Conservation (phyloP, 30 jellyfish, hydroid and myxozoan genomes). For the Cassiopea xamachana region DNA sequence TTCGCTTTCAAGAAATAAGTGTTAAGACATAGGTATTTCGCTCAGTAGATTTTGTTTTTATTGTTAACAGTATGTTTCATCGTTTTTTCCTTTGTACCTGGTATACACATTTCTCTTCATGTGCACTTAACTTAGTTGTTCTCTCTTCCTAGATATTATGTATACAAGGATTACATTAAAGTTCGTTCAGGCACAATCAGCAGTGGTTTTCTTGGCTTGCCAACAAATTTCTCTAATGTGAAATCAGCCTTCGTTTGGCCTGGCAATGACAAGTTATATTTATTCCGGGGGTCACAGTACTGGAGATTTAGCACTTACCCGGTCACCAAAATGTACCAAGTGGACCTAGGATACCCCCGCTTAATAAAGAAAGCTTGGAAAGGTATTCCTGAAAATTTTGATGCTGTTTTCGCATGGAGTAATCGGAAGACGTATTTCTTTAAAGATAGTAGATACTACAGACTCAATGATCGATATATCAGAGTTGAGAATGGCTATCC, state of each 20-base stretch:
- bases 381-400: conserved; percentile 83
- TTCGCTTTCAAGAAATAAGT: no score
- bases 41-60: no score
- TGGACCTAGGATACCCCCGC: conserved; percentile 80
- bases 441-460: conserved; percentile 68
- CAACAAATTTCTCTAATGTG: conserved; percentile 62
- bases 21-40: no score
- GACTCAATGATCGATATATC: conserved; percentile 46
- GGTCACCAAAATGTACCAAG: conserved; percentile 15
- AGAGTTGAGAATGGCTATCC: conserved; percentile 78
- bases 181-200: conserved; percentile 53
- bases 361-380: conserved; percentile 72
- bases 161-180: conserved; percentile 44
- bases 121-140: background rate
- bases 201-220: conserved; percentile 86
- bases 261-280: conserved; percentile 63
- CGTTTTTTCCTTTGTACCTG: background rate
- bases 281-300: conserved; percentile 74
- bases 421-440: conserved; percentile 86
- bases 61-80: background rate
- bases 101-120: no score
- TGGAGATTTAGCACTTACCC: conserved; percentile 72
- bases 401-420: conserved; percentile 90
- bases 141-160: conserved; percentile 68
- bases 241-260: conserved; percentile 87